Conservation (phyloP, 2,888 invertebrate species). For the Andrena praecox region DNA sequence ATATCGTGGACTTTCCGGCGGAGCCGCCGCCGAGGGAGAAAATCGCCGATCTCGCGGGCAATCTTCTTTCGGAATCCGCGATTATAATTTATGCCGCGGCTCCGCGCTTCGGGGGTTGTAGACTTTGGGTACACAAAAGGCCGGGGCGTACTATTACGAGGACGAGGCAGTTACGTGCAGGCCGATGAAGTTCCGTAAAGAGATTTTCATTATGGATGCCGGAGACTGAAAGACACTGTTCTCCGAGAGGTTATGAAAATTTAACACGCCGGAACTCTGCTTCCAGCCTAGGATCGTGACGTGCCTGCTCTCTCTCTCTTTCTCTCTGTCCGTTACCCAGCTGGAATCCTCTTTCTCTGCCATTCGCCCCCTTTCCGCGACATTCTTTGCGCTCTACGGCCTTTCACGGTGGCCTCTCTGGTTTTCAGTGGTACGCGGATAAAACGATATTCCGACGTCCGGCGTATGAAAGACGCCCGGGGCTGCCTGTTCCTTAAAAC, state of each 20-base stretch:
- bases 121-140: constrained; percentile 61
- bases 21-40: constrained; percentile 17
- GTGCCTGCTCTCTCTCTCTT: constrained; percentile 9
- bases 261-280: constrained; percentile 74
- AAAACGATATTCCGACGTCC: not conserved
- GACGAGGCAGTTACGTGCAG: constrained; percentile 45
- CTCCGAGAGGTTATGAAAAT: constrained; percentile 78
- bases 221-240: constrained; percentile 74
- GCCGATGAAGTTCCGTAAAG: constrained; percentile 71
- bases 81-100: constrained; percentile 65
- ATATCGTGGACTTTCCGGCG: constrained; percentile 35
- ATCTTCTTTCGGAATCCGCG: constrained; percentile 55
- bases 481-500: too few species aligned
- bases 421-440: not conserved
- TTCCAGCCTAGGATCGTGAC: constrained; percentile 65
- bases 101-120: constrained; percentile 47
- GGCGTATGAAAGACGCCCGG: not conserved
- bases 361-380: not conserved
- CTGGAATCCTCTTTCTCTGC: not conserved
- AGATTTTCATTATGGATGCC: constrained; percentile 78
- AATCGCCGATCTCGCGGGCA: constrained; percentile 53
- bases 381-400: not conserved
- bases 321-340: constrained; percentile 25
- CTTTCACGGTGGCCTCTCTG: not conserved
- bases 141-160: constrained; percentile 55